Evolutionary conservation across 2,888 invertebrate species (phyloP).

Genomic region (Helleia helle): DNA sequence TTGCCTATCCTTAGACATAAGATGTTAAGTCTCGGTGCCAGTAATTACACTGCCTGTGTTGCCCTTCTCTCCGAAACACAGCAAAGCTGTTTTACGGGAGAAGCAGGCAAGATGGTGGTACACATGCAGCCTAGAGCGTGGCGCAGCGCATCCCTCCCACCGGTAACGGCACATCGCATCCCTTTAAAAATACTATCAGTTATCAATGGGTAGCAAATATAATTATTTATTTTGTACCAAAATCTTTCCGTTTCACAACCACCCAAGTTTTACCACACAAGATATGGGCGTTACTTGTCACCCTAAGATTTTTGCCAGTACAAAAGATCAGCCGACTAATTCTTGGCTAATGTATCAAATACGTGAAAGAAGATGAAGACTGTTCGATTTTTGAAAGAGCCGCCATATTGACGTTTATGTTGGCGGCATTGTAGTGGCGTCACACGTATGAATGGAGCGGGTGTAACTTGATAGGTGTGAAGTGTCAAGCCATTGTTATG

Average conservation of each 20-base stretch:
- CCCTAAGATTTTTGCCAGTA: constrained; percentile 40
- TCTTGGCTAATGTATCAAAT: constrained; percentile 67
- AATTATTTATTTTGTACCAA: too few species aligned
- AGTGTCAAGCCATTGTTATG: constrained; percentile 56
- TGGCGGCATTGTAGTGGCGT: constrained; percentile 65
- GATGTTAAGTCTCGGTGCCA: too few species aligned
- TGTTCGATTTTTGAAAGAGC: constrained; percentile 33
- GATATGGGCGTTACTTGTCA: constrained; percentile 64
- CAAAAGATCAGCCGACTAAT: constrained; percentile 60
- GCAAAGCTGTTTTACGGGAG: too few species aligned
- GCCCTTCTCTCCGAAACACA: too few species aligned
- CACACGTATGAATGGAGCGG: constrained; percentile 52
- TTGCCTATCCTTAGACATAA: too few species aligned
- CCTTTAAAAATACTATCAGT: too few species aligned
- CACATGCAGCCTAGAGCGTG: too few species aligned
- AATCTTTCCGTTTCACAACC: constrained; percentile 27
- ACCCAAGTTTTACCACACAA: constrained; percentile 66
- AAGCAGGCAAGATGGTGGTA: too few species aligned
- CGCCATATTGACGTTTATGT: constrained; percentile 65
- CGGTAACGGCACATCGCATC: too few species aligned
- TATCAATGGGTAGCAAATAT: too few species aligned
- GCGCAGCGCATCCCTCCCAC: too few species aligned
- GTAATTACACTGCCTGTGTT: too few species aligned
- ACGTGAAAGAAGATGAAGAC: constrained; percentile 36
- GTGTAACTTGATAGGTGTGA: constrained; percentile 69